Percentiles rank a stretch among this genome's conserved stretches.
phyloP scores from a whole-genome alignment of 1,140 invertebrate species.

The Nomia melanderi region DNA sequence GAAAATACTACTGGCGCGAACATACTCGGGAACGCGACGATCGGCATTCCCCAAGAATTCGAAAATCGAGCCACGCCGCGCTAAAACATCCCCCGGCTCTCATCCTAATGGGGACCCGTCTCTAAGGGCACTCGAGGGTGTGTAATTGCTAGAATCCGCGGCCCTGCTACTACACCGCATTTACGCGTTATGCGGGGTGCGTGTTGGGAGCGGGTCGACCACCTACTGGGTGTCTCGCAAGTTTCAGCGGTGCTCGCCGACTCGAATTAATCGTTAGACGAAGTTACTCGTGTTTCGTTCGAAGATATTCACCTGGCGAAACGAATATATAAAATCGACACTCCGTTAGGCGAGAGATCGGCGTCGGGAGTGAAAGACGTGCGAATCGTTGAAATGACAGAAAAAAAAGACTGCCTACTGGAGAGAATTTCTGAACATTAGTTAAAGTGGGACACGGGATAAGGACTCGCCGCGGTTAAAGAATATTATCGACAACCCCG shows the following conservation, averaged over 20 bases:
- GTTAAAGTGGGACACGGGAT: conserved; percentile 38
- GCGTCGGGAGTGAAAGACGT: too few relatives aligned
- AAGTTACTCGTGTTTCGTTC: too few relatives aligned
- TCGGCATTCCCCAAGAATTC: conserved; percentile 56
- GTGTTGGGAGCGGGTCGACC: conserved; percentile 64
- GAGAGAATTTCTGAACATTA: too few relatives aligned
- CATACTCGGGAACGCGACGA: background rate
- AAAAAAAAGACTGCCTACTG: too few relatives aligned
- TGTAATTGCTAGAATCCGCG: conserved; percentile 81
- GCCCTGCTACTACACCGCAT: conserved; percentile 77
- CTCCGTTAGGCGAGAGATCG: too few relatives aligned
- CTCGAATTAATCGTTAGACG: too few relatives aligned
- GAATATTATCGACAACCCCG: conserved; percentile 56
- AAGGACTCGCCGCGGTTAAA: conserved; percentile 32
- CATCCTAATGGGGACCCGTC: conserved; percentile 79
- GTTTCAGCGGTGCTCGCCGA: too few relatives aligned
- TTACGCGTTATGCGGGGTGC: conserved; percentile 72
- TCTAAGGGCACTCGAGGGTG: conserved; percentile 77
- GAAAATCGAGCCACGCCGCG: conserved; percentile 71
- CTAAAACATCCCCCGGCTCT: conserved; percentile 74
- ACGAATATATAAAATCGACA: too few relatives aligned
- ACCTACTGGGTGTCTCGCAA: conserved; percentile 71
- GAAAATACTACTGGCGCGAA: background rate
- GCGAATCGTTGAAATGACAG: too few relatives aligned
- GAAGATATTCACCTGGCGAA: too few relatives aligned